phyloP scores from a whole-genome alignment of 2,113 vertebrate species.

The Amblyopsis rosae region DNA sequence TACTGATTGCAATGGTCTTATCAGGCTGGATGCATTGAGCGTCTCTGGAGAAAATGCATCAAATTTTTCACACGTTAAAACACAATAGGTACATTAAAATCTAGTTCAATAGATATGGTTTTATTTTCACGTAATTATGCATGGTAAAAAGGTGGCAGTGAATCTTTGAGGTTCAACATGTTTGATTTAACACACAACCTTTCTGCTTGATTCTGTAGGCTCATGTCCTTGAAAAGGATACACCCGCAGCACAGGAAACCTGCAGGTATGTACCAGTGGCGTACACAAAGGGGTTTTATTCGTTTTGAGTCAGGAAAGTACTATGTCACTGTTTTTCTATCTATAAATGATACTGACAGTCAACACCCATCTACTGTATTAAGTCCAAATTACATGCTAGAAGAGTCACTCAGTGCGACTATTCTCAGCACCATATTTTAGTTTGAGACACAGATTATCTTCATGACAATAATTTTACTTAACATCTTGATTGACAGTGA shows the following conservation, averaged over 20 bases:
- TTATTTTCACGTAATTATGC: too few relatives aligned
- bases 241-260: slow-evolving; percentile 46
- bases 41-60: too few relatives aligned
- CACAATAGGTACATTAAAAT: too few relatives aligned
- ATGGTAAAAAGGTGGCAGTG: too few relatives aligned
- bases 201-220: slow-evolving; percentile 44
- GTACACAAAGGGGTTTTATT: slow-evolving; percentile 39
- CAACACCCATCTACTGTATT: slow-evolving; percentile 31
- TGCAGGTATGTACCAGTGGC: slow-evolving; percentile 61
- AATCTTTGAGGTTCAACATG: too few relatives aligned
- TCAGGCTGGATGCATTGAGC: too few relatives aligned
- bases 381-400: slow-evolving; percentile 33
- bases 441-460: not conserved
- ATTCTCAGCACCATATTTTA: slow-evolving; percentile 2
- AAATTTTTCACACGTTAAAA: too few relatives aligned
- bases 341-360: slow-evolving; percentile 51
- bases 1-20: not conserved
- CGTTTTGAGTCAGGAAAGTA: slow-evolving; percentile 47
- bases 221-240: slow-evolving; percentile 31
- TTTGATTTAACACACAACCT: not conserved
- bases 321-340: slow-evolving; percentile 52
- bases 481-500: slow-evolving; percentile 14
- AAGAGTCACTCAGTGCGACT: slow-evolving; percentile 17
- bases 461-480: not conserved
- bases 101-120: too few relatives aligned